Percentiles rank a stretch among this genome's conserved stretches.
phyloP scores from a whole-genome alignment of 2,113 vertebrate genomes.

The Solenodon paradoxus region DNA sequence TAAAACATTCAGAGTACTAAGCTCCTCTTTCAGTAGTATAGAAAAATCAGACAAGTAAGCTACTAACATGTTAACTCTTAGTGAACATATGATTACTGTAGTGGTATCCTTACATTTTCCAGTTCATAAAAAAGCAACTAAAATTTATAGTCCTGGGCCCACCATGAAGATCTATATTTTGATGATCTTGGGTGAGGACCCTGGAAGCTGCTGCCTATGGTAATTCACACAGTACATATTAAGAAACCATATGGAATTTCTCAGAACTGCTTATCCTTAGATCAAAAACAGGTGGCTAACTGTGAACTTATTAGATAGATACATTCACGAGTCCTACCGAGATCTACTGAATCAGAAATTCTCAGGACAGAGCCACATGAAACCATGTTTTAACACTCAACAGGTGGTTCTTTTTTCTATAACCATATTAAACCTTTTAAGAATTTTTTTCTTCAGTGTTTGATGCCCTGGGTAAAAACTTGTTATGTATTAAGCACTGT shows the following conservation, averaged over 20 bases:
- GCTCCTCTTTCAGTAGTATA: not conserved
- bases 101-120: not conserved
- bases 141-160: not conserved
- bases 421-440: not conserved
- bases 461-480: not conserved
- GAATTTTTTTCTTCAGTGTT: not conserved
- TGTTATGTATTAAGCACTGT: not conserved
- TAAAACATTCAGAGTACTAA: not conserved
- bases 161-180: not conserved
- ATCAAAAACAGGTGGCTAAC: not conserved
- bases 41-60: not conserved
- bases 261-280: not conserved
- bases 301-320: not conserved
- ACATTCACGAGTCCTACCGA: not conserved
- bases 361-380: not conserved
- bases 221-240: not conserved
- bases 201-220: not conserved
- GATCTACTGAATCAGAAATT: not conserved
- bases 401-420: not conserved
- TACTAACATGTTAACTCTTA: not conserved
- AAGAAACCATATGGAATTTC: not conserved
- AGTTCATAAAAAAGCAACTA: not conserved
- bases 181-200: not conserved
- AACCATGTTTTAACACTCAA: conserved; percentile 1
- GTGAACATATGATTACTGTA: not conserved